These are phyloP conservation scores for Morpho helenor DNA, from an alignment of 2,888 invertebrate genomes.

Conservation along the genomic window DNA sequence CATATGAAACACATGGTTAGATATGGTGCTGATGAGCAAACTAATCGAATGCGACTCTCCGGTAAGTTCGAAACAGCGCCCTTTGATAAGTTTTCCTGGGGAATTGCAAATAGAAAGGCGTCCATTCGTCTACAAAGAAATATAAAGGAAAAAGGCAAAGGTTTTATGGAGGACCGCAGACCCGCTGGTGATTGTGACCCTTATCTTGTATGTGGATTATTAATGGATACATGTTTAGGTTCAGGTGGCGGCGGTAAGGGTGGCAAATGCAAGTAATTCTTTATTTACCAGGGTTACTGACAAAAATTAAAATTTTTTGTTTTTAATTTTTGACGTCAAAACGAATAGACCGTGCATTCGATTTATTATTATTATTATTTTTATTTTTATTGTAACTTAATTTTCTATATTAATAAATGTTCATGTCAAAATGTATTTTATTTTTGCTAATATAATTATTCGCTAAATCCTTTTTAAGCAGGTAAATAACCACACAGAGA, in stretches of 20 bases:
- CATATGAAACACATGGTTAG: slow-evolving; percentile 94
- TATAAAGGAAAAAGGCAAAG: slow-evolving; percentile 92
- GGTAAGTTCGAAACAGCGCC: slow-evolving; percentile 97
- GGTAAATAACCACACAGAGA: no score
- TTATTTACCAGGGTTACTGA: not conserved
- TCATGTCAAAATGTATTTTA: not conserved
- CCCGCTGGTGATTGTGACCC: slow-evolving; percentile 96
- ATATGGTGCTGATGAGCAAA: slow-evolving; percentile 94
- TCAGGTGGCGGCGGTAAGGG: slow-evolving; percentile 25
- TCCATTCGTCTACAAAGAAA: slow-evolving; percentile 95
- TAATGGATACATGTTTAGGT: slow-evolving; percentile 61
- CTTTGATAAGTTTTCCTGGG: slow-evolving; percentile 94
- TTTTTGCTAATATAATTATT: no score
- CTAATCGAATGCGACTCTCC: slow-evolving; percentile 95
- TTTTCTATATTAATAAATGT: not conserved
- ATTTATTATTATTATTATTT: no score
- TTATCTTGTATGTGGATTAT: slow-evolving; percentile 80
- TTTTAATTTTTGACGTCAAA: no score
- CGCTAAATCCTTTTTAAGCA: no score
- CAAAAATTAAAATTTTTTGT: no score
- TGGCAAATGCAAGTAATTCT: slow-evolving; percentile 23
- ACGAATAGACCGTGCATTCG: not conserved
- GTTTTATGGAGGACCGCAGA: slow-evolving; percentile 96
- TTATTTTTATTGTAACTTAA: not conserved
- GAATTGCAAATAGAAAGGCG: slow-evolving; percentile 94